Evolutionary conservation across 2,888 invertebrate genomes (phyloP).

Genomic region (Agapostemon virescens): DNA sequence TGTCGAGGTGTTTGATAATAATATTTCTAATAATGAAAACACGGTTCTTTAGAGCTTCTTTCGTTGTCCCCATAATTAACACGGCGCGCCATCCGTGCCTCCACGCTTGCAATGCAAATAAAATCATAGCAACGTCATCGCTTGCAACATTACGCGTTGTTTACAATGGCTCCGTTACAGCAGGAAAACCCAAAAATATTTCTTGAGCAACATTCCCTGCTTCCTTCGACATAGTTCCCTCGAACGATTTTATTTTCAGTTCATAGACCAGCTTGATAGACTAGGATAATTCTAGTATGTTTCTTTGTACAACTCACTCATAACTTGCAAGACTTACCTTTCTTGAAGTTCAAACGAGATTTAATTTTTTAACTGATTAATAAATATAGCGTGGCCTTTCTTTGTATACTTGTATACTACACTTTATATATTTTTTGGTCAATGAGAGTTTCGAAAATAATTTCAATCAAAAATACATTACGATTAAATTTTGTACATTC

Average conservation of each 20-base stretch:
- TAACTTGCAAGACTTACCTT: not conserved
- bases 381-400: not conserved
- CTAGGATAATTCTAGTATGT: not conserved
- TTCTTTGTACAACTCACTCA: not conserved
- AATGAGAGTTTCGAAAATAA: not conserved
- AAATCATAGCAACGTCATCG: conserved; percentile 28
- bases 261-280: conserved; percentile 3
- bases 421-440: not conserved
- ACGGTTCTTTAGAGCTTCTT: conserved; percentile 16
- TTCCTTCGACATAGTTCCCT: not conserved
- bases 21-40: conserved; percentile 30
- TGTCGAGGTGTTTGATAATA: not conserved
- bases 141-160: conserved; percentile 42
- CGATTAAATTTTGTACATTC: not conserved
- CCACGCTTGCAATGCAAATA: conserved; percentile 39
- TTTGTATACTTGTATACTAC: too few species aligned
- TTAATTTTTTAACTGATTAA: not conserved
- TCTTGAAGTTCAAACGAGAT: not conserved
- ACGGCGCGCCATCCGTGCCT: not conserved
- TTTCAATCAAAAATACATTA: not conserved
- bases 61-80: conserved; percentile 44
- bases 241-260: conserved; percentile 21
- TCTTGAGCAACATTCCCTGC: conserved; percentile 15
- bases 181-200: conserved; percentile 22
- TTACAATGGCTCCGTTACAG: conserved; percentile 43